Base-by-base conservation (phyloP, 2,113 vertebrate genomes). In the Albula goreensis region DNA sequence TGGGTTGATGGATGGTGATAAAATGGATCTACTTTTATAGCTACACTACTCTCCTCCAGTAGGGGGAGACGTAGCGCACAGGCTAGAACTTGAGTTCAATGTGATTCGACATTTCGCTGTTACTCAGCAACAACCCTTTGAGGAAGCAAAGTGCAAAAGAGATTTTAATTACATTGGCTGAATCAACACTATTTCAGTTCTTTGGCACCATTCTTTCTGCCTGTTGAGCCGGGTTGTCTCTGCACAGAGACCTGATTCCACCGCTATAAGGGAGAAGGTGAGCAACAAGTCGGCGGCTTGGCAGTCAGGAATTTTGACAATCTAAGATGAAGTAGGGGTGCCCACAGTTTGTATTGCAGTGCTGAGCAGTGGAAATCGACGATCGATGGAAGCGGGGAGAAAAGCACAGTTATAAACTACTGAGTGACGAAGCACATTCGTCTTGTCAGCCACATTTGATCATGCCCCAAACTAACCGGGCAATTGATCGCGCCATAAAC, bases 391-490 rank as follows among this genome's bases (percentile, higher is more conserved):
- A 90, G 86, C 85, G 56, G 90, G 86, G 87, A 88, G 90, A 84
- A 90, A 91, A 86, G 80, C 83, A 87, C 78, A 85, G 89, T 92
- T 92, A 81, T 91, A 90, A 86, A 89, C 83, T 81, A 57, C 80
- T 85, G 63, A 86, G 85, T 90, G 89, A 90, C 57, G 80, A 91
- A 89, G 83, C 81, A 88, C 89, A 86, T 92, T 91, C 89, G 86
- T 90, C 85, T 91, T 90, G 88, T 86, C 79, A 85, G 89, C 81
- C 48, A 31, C 41, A 84, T 94, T 93, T 91, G 87, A 93, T 92
- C 84, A 51, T 3, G 78, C 41, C 86, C 85, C 87, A 56, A 90
- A 90, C 85, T 87, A 91, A 92, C 86, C 57, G 81, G 84, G 85
- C 83, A 79, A 88, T 91, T 88, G 91, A 93, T 90, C 86, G 83